Conservation (phyloP, 2,113 vertebrate genomes). For the Rallus limicola region DNA sequence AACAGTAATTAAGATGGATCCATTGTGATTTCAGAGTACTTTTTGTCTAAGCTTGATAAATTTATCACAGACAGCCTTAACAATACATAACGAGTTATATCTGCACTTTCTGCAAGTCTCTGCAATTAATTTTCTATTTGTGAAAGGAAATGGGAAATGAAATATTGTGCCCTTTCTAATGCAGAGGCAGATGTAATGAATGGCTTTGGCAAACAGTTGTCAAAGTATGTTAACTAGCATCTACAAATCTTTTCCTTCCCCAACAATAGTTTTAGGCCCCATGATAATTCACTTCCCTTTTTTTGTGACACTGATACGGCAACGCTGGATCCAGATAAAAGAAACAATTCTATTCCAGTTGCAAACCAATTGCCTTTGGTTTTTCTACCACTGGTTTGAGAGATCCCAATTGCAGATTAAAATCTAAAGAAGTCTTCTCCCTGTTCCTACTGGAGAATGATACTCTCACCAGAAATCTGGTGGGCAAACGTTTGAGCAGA, state of each 20-base stretch:
- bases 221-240: slow-evolving; percentile 43
- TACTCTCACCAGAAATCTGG: not conserved
- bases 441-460: not conserved
- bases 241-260: slow-evolving; percentile 48
- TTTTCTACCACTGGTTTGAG: not conserved
- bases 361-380: not conserved
- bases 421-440: not conserved
- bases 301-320: not conserved
- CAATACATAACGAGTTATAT: slow-evolving; percentile 63
- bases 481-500: not conserved
- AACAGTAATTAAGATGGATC: slow-evolving; percentile 69
- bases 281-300: slow-evolving; percentile 26
- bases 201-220: slow-evolving; percentile 58
- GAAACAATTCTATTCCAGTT: slow-evolving; percentile 5
- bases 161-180: slow-evolving; percentile 61
- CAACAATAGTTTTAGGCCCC: slow-evolving; percentile 16
- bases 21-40: slow-evolving; percentile 66
- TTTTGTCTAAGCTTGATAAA: slow-evolving; percentile 72
- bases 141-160: slow-evolving; percentile 70
- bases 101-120: slow-evolving; percentile 57
- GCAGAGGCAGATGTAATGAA: slow-evolving; percentile 48
- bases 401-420: not conserved
- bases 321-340: not conserved
- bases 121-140: slow-evolving; percentile 69
- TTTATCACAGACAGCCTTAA: slow-evolving; percentile 68